Evolutionary conservation across 2,888 invertebrate genomes (phyloP).

Genomic region (Pachydiplax longipennis): DNA sequence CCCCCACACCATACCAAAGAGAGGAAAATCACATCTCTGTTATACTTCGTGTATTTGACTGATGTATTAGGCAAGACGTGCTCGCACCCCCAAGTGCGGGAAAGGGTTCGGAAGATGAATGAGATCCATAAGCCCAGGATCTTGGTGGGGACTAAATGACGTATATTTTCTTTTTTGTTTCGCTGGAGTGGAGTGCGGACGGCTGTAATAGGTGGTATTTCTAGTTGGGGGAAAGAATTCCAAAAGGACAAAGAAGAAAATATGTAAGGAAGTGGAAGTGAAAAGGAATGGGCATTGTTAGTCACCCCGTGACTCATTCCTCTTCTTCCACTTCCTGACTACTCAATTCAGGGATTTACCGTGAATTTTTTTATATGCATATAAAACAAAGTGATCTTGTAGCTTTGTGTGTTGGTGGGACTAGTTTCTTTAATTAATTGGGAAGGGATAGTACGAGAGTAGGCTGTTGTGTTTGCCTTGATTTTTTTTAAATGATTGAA

Average conservation of each 20-base stretch:
- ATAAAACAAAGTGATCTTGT: constrained; percentile 46
- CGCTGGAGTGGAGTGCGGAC: constrained; percentile 27
- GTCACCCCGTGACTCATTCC: constrained; percentile 12
- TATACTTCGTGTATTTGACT: constrained; percentile 35
- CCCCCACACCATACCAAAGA: constrained; percentile 47
- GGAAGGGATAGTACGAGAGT: constrained; percentile 41
- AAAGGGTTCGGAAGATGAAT: neutral
- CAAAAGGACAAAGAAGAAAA: constrained; percentile 37
- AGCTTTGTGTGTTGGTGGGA: constrained; percentile 45
- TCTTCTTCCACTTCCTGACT: neutral
- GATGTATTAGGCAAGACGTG: neutral
- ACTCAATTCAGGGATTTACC: constrained; percentile 47
- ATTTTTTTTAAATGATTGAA: constrained; percentile 11
- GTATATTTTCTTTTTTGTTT: constrained; percentile 43
- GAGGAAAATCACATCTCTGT: constrained; percentile 45
- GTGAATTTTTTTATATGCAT: constrained; percentile 45
- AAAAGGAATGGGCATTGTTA: constrained; percentile 17
- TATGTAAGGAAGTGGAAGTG: constrained; percentile 28
- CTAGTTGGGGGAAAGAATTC: constrained; percentile 9
- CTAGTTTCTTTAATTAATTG: constrained; percentile 34
- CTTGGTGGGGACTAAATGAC: constrained; percentile 17
- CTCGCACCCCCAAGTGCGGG: neutral
- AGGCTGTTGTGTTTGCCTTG: constrained; percentile 41
- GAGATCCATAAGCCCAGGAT: neutral
- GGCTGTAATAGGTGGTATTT: constrained; percentile 12